Evolutionary conservation across 1,140 invertebrate genomes (phyloP).

Genomic region (Phymorhynchus buccinoides): DNA sequence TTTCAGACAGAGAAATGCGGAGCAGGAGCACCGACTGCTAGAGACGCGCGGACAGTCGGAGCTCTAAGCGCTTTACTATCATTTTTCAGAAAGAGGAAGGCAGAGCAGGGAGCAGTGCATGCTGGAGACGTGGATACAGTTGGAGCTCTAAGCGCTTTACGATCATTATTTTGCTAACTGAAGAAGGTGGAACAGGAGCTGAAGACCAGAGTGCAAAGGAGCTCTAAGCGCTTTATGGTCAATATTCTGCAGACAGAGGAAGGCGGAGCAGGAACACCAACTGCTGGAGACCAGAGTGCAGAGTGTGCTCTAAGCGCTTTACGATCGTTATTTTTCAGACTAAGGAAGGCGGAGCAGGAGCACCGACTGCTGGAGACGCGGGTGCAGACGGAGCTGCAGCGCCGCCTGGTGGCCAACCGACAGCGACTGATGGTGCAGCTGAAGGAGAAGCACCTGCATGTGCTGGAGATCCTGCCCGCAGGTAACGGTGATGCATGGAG

Average conservation of each 20-base stretch:
- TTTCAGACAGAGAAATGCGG: no score
- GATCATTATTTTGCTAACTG: no score
- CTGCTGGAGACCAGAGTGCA: constrained; percentile 55
- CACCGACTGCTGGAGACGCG: constrained; percentile 53
- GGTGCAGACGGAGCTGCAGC: constrained; percentile 60
- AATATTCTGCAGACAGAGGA: constrained; percentile 48
- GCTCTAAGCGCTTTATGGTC: no score
- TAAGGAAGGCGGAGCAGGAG: constrained; percentile 54
- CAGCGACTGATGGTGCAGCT: constrained; percentile 67
- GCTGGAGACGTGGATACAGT: constrained; percentile 52
- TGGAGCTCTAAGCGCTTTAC: no score
- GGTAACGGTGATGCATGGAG: constrained; percentile 47
- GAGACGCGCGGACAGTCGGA: no score
- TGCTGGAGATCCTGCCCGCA: constrained; percentile 69
- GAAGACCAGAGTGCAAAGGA: no score
- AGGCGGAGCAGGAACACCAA: constrained; percentile 51
- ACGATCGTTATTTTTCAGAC: background rate
- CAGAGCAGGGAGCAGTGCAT: constrained; percentile 51
- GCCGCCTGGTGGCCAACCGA: constrained; percentile 59
- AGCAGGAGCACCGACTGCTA: no score
- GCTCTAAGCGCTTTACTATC: no score
- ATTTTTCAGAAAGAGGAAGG: constrained; percentile 51
- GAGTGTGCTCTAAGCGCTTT: no score
- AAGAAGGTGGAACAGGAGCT: no score
- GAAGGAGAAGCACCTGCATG: constrained; percentile 65